Conservation (phyloP, 1,140 invertebrate genomes). For the Neodiprion fabricii region DNA sequence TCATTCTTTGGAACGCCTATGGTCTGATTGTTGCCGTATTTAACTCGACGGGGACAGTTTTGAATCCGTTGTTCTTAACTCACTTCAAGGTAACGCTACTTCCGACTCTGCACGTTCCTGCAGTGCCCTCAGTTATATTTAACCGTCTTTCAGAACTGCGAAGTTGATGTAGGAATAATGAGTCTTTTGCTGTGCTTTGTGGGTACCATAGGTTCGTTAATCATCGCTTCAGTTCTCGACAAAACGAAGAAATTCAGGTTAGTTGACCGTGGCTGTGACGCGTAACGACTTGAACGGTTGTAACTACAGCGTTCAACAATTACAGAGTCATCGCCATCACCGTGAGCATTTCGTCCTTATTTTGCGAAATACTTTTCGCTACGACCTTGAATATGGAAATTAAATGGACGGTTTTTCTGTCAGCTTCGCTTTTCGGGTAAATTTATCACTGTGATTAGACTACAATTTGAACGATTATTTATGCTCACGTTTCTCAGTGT, state of each 20-base stretch:
- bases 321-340: too few relatives aligned
- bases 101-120: not conserved
- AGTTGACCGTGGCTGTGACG: constrained; percentile 68
- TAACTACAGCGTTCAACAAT: too few relatives aligned
- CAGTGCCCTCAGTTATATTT: not conserved
- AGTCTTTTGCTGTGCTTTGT: constrained; percentile 69
- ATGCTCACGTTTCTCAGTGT: too few relatives aligned
- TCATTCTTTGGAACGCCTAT: constrained; percentile 67
- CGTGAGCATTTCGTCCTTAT: too few relatives aligned
- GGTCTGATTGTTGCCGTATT: constrained; percentile 74
- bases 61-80: constrained; percentile 66
- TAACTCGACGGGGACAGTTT: constrained; percentile 72
- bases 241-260: constrained; percentile 68
- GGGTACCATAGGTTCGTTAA: constrained; percentile 70
- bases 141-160: constrained; percentile 48
- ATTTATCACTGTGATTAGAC: constrained; percentile 11
- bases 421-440: constrained; percentile 67
- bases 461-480: too few relatives aligned
- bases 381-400: constrained; percentile 34
- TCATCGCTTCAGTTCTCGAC: constrained; percentile 74
- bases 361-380: too few relatives aligned
- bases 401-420: constrained; percentile 69
- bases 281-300: not conserved
- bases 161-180: constrained; percentile 65
- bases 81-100: constrained; percentile 64